phyloP scores from a whole-genome alignment of 2,797 vertebrate species.

The Ispidina lecontei region DNA sequence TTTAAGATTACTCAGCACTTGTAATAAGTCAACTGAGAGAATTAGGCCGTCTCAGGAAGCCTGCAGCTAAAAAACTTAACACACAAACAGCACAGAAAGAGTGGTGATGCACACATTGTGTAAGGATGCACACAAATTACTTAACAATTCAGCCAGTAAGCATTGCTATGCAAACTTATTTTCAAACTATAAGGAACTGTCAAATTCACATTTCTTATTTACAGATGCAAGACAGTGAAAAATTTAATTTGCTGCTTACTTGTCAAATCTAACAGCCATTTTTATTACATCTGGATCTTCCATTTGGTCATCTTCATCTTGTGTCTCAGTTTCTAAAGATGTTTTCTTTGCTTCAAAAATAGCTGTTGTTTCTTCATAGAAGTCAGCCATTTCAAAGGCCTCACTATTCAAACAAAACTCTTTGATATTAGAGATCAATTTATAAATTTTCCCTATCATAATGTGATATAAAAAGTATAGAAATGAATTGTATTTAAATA shows the following conservation, averaged over 20 bases:
- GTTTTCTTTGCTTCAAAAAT: conserved; percentile 76
- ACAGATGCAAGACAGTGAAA: not conserved
- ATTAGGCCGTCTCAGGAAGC: not conserved
- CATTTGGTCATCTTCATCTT: conserved; percentile 58
- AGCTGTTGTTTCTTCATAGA: conserved; percentile 81
- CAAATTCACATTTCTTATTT: not conserved
- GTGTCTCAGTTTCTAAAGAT: conserved; percentile 62
- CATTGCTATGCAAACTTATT: not conserved
- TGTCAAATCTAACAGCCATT: conserved; percentile 91
- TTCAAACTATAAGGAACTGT: not conserved
- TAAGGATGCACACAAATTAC: not conserved
- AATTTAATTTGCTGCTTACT: conserved; percentile 73
- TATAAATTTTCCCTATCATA: not conserved
- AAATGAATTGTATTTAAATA: too few species aligned
- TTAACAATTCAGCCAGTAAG: not conserved
- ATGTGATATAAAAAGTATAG: not conserved
- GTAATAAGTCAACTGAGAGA: not conserved
- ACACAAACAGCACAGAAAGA: not conserved
- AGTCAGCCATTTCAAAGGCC: conserved; percentile 84
- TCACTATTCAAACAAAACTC: conserved; percentile 79
- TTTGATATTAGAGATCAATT: not conserved
- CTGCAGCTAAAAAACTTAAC: not conserved
- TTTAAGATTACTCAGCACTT: not conserved
- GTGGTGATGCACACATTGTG: not conserved
- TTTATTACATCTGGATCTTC: conserved; percentile 84